phyloP scores from a whole-genome alignment of 2,888 invertebrate species.

The Dolichomitus sp. region DNA sequence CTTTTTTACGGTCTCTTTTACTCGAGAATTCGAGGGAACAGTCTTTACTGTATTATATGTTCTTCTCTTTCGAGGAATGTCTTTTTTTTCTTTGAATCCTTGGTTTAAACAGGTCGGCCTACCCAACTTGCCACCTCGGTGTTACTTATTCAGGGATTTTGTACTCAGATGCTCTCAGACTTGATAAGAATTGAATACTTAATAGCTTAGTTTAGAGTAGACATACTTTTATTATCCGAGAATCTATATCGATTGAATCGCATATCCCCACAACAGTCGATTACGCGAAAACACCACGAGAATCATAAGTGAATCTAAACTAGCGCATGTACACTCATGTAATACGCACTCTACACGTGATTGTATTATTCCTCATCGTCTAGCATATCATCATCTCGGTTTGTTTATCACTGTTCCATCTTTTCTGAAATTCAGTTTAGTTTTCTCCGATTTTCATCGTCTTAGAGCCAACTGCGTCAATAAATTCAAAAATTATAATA shows the following conservation, averaged over 20 bases:
- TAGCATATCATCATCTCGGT: slow-evolving; percentile 3
- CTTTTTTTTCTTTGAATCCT: slow-evolving; percentile 11
- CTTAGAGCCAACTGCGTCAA: background rate
- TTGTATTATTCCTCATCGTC: background rate
- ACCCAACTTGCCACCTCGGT: slow-evolving; percentile 3
- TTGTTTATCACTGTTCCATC: background rate
- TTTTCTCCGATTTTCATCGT: background rate
- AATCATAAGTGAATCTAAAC: background rate
- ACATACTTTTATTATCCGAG: background rate
- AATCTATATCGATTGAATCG: background rate
- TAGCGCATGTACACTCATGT: background rate
- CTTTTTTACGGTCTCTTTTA: slow-evolving; percentile 49
- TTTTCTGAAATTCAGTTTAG: background rate
- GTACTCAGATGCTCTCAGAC: slow-evolving; percentile 20
- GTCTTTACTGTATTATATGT: slow-evolving; percentile 47
- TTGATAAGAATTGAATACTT: background rate
- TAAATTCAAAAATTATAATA: background rate
- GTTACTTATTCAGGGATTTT: slow-evolving; percentile 39
- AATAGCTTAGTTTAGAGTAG: background rate
- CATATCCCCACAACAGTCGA: background rate
- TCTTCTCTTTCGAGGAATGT: slow-evolving; percentile 12
- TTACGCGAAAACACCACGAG: background rate
- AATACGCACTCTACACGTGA: background rate
- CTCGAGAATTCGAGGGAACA: slow-evolving; percentile 54
- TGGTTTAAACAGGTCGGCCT: slow-evolving; percentile 17